These are phyloP conservation scores for Sus cebifrons DNA, from an alignment of 2,797 vertebrate species.

Conservation along the genomic window DNA sequence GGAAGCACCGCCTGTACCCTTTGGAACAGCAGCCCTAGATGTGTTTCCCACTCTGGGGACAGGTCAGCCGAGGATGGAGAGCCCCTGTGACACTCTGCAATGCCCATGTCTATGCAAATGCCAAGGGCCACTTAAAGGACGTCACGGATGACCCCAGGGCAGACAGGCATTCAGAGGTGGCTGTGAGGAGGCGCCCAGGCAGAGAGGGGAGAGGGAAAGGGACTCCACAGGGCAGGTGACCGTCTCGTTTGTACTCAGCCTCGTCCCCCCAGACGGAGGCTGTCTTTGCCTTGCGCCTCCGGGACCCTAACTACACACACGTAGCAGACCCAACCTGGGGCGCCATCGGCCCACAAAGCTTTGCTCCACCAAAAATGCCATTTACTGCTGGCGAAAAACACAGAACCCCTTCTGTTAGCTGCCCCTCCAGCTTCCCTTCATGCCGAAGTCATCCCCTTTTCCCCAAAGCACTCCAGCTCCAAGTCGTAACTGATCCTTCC, in stretches of 20 bases:
- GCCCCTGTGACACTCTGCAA: fast-evolving
- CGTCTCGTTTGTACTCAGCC: not conserved
- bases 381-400: not conserved
- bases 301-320: not conserved
- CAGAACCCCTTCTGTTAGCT: too few species aligned
- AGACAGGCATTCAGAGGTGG: too few species aligned
- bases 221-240: not conserved
- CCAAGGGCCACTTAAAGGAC: not conserved
- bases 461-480: too few species aligned
- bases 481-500: too few species aligned
- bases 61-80: fast-evolving
- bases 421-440: not conserved
- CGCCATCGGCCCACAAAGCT: not conserved
- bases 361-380: too few species aligned
- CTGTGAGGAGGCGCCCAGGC: not conserved
- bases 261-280: not conserved
- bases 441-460: not conserved
- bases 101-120: too few species aligned
- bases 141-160: not conserved
- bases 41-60: fast-evolving
- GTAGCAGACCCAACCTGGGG: too few species aligned
- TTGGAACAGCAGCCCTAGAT: fast-evolving
- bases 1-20: not conserved
- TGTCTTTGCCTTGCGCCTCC: not conserved
- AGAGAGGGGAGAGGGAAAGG: not conserved